Base-by-base conservation (phyloP, 2,888 invertebrate genomes). In the Galerucella nymphaeae region DNA sequence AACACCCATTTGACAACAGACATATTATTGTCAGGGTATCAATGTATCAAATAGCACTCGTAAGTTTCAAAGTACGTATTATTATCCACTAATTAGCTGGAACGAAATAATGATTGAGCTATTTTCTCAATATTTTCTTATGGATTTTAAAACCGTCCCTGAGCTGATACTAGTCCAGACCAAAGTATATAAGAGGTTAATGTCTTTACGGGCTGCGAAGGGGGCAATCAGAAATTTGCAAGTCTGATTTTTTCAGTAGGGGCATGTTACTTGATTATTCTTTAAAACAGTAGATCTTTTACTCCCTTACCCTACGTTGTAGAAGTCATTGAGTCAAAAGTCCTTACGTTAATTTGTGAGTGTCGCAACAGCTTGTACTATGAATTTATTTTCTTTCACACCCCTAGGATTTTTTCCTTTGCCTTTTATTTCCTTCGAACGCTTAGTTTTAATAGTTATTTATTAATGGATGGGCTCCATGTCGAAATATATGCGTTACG, bases 121-220 rank as follows among this genome's bases (percentile, higher is more conserved):
- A 20, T 23, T 65, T 50, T n/a, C 10, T 42, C 30, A 48, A 20
- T 8, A 48, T 64, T 42, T 65, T 38, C 14, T n/a, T 18, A 50
- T 10, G 23, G n/a, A 38, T 48, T 5, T 48, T 23, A 14, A 53
- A 71, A 42, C 66, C 66, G 50, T n/a, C 61, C 58, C 66, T 71
- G 41, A 66, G 69, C 62, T 74, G 76, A 71, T 64, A 63, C 67
- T 62, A 62, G 73, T 62, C 71, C 73, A 72, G 76, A 70, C 72
- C 75, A 83, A 84, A 85, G 85, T 85, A 82, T 83, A 77, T 77
- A 85, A 84, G 85, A 85, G 84, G 85, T 85, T 86, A 86, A 86
- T 86, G 85, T 86, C 86, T 86, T 86, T 86, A 86, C 85, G 84
- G 85, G 80, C 85, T 86, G 86, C 80, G 85, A 86, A 86, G 86